Conservation (phyloP, 2,113 vertebrate genomes). For the Trogon melanurus region DNA sequence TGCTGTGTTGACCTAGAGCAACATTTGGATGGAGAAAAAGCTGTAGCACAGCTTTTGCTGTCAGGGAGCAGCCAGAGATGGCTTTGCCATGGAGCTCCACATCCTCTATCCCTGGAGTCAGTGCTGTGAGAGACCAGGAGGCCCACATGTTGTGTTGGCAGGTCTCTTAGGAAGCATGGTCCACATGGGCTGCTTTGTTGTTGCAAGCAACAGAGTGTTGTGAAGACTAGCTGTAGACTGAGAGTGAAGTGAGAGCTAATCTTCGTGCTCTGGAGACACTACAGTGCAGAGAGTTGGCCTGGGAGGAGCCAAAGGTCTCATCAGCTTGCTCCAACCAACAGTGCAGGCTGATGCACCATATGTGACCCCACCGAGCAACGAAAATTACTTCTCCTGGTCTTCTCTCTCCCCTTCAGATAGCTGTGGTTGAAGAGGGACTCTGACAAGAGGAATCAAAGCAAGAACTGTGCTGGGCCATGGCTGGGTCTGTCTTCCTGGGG, state of each 20-base stretch:
- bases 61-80: background rate
- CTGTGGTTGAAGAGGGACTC: background rate
- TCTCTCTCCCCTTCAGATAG: background rate
- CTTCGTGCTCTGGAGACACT: background rate
- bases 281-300: background rate
- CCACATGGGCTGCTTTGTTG: background rate
- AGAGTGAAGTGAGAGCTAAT: background rate
- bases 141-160: background rate
- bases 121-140: fast-evolving
- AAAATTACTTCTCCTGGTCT: background rate
- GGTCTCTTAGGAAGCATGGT: background rate
- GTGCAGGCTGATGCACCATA: fast-evolving
- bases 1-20: background rate
- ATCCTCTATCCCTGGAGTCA: background rate
- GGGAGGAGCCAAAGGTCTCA: background rate
- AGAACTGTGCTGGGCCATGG: fast-evolving
- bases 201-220: background rate
- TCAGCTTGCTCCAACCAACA: background rate
- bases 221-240: background rate
- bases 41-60: background rate
- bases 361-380: background rate
- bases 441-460: background rate
- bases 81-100: fast-evolving
- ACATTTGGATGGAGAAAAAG: background rate
- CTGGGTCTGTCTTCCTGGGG: background rate